Evolutionary conservation across 1,140 invertebrate species (phyloP), one percentile per base, ranked within the genome.

Genomic region (Bombus waltoni): DNA sequence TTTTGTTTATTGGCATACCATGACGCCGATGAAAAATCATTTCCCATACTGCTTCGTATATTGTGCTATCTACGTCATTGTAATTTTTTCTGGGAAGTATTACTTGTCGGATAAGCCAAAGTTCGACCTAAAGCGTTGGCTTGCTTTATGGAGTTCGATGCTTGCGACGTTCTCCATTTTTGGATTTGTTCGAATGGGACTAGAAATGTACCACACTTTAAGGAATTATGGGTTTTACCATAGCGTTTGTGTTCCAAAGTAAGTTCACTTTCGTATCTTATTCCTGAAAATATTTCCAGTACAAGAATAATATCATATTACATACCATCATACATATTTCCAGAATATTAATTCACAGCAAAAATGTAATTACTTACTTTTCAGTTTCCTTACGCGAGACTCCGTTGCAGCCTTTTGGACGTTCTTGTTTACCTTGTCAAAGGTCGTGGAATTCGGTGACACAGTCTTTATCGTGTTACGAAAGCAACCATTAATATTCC

Each of bases 381-480:
- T 97, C 96, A 98, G 97, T 93, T 98, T 98, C 93, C 98, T 98
- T 92, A 97, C 98, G 93, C 97, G 98, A 90, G 97, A 98, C 94
- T 97, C 97, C 89, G 98, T 99, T 13, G 97, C 97, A 68, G 98
- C 98, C 1, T 99, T 99, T 94, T 99, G 99, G 99, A 98, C 98
- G 72, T 99, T 97, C 97, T 97, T 98, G 96, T 99, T 99, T 95
- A 98, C 98, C 35, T 95, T 99, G 75, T 99, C 98, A 85, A 99
- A 99, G 95, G 96, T 99, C 62, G 98, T 98, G 0, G 98, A 99
- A 94, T 96, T 99, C 8, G 98, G 98, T n/a, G 99, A 99, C 95
- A 99, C 99, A 40, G 96, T 99, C 77, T 99, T 99, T 96, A 98
- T 99, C 73, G 98, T 99, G 32, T 96, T 99, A 53, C 96, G 99